Evolutionary conservation across 2,113 vertebrate species (phyloP).

Genomic region (Bufo bufo): DNA sequence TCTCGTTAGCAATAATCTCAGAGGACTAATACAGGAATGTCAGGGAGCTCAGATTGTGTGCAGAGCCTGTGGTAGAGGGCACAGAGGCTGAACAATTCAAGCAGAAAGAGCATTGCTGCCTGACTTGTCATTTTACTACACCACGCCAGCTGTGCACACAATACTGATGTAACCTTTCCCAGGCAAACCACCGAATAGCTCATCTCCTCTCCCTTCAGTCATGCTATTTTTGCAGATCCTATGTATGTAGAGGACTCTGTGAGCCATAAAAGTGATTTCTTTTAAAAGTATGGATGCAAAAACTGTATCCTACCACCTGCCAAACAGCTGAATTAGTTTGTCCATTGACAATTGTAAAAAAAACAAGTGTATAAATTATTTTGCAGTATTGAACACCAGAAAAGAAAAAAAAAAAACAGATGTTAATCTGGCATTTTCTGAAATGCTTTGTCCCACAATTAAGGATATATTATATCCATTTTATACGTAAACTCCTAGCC

Average conservation of each 20-base stretch:
- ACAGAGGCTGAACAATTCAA: slow-evolving; percentile 40
- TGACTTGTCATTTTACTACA: slow-evolving; percentile 50
- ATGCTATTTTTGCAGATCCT: background rate
- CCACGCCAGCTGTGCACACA: slow-evolving; percentile 30
- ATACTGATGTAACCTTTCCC: slow-evolving; percentile 43
- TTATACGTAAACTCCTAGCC: accelerated
- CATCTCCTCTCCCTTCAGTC: background rate
- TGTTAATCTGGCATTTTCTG: too few relatives aligned
- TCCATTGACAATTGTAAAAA: too few relatives aligned
- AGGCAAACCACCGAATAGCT: background rate
- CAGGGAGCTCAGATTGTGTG: slow-evolving; percentile 10
- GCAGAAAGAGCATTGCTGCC: slow-evolving; percentile 46
- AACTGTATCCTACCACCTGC: too few relatives aligned
- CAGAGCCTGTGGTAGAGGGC: slow-evolving; percentile 26
- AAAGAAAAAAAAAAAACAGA: too few relatives aligned
- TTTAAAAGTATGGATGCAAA: too few relatives aligned
- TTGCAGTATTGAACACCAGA: too few relatives aligned
- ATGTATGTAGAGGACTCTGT: background rate
- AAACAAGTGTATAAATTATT: too few relatives aligned
- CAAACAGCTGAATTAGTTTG: too few relatives aligned
- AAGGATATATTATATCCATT: background rate
- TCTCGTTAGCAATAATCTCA: background rate
- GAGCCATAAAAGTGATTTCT: too few relatives aligned
- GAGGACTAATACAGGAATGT: slow-evolving; percentile 7
- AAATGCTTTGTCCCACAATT: too few relatives aligned